Conservation (phyloP, 2,113 vertebrate genomes). For the Sinocyclocheilus anophthalmus region DNA sequence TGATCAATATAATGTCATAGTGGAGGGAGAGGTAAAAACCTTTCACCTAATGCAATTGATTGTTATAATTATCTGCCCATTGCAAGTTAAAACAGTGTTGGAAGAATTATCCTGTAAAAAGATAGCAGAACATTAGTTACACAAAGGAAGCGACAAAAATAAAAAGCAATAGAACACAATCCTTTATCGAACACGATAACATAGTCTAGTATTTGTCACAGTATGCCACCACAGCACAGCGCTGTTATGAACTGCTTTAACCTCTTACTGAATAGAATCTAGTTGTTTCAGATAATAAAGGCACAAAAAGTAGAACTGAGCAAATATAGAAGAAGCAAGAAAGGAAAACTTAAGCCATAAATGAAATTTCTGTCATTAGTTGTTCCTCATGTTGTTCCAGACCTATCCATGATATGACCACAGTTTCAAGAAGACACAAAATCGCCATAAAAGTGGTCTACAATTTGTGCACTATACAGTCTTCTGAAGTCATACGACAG, state of each 20-base stretch:
- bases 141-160: neutral
- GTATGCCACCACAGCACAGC: neutral
- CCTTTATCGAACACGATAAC: neutral
- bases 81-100: conserved; percentile 27
- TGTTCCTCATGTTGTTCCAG: neutral
- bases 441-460: neutral
- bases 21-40: conserved; percentile 23
- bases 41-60: neutral
- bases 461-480: too few relatives aligned
- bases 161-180: conserved; percentile 1
- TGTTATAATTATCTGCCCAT: conserved; percentile 4
- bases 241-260: conserved; percentile 22
- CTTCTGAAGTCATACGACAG: neutral
- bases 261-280: neutral
- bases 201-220: conserved; percentile 4
- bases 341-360: neutral
- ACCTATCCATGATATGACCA: neutral
- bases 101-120: conserved; percentile 31
- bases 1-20: conserved; percentile 42
- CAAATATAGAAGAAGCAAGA: neutral
- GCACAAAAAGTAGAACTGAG: neutral
- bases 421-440: neutral
- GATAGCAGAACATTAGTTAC: conserved; percentile 3
- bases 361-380: neutral
- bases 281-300: neutral